phyloP scores from a whole-genome alignment of 2,113 vertebrate genomes.

The Colaptes auratus region DNA sequence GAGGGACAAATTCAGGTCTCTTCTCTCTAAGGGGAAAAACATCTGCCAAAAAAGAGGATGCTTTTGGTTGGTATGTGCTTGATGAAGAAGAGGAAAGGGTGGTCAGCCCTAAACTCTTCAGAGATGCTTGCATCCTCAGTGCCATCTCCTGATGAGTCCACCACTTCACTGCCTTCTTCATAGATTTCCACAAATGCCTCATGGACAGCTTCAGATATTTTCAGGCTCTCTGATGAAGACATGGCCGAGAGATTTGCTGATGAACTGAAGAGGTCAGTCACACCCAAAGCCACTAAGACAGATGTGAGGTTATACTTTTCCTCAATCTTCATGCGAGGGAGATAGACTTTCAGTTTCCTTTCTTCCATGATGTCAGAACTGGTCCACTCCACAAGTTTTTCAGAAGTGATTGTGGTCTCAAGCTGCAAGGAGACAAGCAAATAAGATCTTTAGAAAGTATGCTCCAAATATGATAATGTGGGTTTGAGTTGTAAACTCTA shows the following conservation, averaged over 20 bases:
- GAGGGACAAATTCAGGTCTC: background rate
- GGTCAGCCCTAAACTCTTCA: slow-evolving; percentile 64
- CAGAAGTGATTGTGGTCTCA: slow-evolving; percentile 59
- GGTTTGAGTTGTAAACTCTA: background rate
- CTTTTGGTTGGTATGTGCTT: slow-evolving; percentile 57
- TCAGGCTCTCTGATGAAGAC: slow-evolving; percentile 56
- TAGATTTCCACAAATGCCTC: slow-evolving; percentile 65
- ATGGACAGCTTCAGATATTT: slow-evolving; percentile 62
- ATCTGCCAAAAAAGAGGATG: slow-evolving; percentile 73
- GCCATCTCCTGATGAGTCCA: background rate
- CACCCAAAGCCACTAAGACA: slow-evolving; percentile 53
- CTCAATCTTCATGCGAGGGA: slow-evolving; percentile 75
- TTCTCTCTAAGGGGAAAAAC: slow-evolving; percentile 46
- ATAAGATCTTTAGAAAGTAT: background rate
- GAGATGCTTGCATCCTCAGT: background rate
- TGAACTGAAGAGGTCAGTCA: slow-evolving; percentile 51
- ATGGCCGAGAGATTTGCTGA: slow-evolving; percentile 77
- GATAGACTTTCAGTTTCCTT: slow-evolving; percentile 57
- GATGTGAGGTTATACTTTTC: slow-evolving; percentile 51
- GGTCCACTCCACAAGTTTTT: slow-evolving; percentile 66
- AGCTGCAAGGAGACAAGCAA: slow-evolving; percentile 61
- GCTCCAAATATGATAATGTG: background rate
- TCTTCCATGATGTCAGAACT: slow-evolving; percentile 45
- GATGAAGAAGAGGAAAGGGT: slow-evolving; percentile 73
- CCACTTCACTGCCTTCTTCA: slow-evolving; percentile 67